Percentiles rank a stretch among this genome's conserved stretches.
These are phyloP conservation scores for Apodemus speciosus DNA, from an alignment of 2,113 vertebrate genomes.

Conservation along the genomic window DNA sequence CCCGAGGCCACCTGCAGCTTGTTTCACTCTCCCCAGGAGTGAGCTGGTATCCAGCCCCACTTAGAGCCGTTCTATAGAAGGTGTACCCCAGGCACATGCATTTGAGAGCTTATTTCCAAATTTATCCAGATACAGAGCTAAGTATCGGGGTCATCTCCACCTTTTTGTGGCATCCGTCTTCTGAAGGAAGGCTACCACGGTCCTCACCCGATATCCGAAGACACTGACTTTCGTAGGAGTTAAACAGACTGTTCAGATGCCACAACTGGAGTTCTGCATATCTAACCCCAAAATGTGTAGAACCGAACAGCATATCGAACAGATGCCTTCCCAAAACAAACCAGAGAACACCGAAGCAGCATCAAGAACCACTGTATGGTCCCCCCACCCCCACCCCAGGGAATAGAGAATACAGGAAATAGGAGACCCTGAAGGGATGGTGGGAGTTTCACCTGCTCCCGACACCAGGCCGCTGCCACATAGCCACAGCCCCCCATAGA, in stretches of 20 bases:
- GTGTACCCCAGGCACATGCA: background rate
- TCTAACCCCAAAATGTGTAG: background rate
- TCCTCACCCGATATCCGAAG: background rate
- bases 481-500: too few relatives aligned
- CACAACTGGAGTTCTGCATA: background rate
- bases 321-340: background rate
- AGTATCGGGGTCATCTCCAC: background rate
- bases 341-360: background rate
- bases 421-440: too few relatives aligned
- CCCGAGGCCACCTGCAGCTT: background rate
- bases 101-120: background rate
- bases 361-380: accelerated
- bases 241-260: background rate
- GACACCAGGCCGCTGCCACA: too few relatives aligned
- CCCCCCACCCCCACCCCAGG: background rate
- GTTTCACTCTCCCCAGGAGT: background rate
- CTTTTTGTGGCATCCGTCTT: background rate
- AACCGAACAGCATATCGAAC: background rate
- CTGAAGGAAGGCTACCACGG: background rate
- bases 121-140: background rate
- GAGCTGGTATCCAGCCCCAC: accelerated
- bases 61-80: background rate
- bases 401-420: background rate
- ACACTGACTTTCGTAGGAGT: background rate
- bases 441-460: too few relatives aligned